Conservation (phyloP, 2,888 invertebrate genomes). For the Melinaea menophilus region DNA sequence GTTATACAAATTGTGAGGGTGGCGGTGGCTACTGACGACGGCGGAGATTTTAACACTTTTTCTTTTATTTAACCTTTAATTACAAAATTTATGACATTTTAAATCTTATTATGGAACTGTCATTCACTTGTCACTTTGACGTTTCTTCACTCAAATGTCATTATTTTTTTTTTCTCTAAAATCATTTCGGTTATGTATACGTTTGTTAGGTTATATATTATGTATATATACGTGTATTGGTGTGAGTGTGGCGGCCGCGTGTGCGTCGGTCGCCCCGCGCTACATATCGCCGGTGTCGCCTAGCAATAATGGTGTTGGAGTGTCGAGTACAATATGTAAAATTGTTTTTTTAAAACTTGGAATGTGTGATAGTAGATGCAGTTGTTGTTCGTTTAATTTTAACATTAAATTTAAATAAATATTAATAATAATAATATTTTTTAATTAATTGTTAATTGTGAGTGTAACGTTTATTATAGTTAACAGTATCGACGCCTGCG, state of each 20-base stretch:
- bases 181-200: too few species aligned
- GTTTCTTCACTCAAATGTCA: neutral
- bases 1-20: neutral
- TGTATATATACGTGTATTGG: neutral
- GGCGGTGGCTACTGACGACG: neutral
- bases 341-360: constrained; percentile 76
- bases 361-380: constrained; percentile 80
- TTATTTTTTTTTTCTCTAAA: neutral
- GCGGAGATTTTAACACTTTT: neutral
- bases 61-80: too few species aligned
- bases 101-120: neutral
- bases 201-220: neutral
- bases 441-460: constrained; percentile 74
- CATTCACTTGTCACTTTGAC: neutral
- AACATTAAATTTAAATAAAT: constrained; percentile 34
- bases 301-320: constrained; percentile 77
- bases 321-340: constrained; percentile 75
- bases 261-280: constrained; percentile 13
- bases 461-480: constrained; percentile 72
- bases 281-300: constrained; percentile 61
- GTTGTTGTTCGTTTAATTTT: constrained; percentile 79
- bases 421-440: constrained; percentile 50
- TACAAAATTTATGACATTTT: too few species aligned
- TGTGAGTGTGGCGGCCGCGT: constrained; percentile 7
- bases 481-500: constrained; percentile 59